Evolutionary conservation across 2,888 invertebrate species (phyloP).

Genomic region (Tenthredo livida): DNA sequence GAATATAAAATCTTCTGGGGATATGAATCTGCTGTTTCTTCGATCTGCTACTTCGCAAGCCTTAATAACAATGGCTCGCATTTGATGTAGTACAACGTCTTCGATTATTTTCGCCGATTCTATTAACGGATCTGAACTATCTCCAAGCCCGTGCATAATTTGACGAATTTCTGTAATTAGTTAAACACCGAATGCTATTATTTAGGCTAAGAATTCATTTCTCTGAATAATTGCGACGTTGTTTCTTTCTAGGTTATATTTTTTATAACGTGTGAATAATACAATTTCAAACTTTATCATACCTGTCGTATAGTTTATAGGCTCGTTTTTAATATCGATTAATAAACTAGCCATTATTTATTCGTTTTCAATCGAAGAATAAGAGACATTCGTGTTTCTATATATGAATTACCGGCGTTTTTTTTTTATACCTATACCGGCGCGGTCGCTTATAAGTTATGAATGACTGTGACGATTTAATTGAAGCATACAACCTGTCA

Average conservation of each 20-base stretch:
- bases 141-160: slow-evolving; percentile 97
- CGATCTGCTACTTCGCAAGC: slow-evolving; percentile 85
- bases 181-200: background rate
- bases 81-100: slow-evolving; percentile 90
- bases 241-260: background rate
- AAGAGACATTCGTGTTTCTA: background rate
- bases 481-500: background rate
- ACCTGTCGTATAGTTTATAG: slow-evolving; percentile 69
- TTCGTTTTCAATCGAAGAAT: background rate
- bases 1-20: slow-evolving; percentile 89
- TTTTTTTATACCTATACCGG: no score
- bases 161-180: slow-evolving; percentile 85
- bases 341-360: slow-evolving; percentile 24
- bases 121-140: slow-evolving; percentile 89
- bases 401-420: background rate
- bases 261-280: slow-evolving; percentile 1
- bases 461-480: background rate
- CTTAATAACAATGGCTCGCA: slow-evolving; percentile 88
- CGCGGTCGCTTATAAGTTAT: background rate
- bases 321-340: slow-evolving; percentile 65
- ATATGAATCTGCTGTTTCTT: slow-evolving; percentile 79
- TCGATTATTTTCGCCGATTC: slow-evolving; percentile 93
- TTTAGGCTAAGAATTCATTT: no score
- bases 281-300: slow-evolving; percentile 45
- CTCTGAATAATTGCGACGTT: no score